Evolutionary conservation across 2,113 vertebrate genomes (phyloP).

Genomic region (Muscicapa adusta): DNA sequence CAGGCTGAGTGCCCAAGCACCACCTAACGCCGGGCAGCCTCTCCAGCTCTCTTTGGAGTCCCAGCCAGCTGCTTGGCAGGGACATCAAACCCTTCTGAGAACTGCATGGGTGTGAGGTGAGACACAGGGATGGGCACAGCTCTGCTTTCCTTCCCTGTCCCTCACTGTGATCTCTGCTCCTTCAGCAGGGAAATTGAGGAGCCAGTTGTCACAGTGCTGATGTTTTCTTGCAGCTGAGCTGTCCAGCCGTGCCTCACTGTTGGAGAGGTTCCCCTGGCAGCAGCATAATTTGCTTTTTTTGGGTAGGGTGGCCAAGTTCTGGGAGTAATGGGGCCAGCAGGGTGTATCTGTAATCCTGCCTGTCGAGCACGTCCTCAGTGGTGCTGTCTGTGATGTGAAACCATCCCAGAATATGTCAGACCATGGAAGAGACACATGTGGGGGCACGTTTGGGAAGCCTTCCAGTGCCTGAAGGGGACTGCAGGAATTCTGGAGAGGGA

Average conservation of each 20-base stretch:
- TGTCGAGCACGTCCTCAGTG: rapidly evolving
- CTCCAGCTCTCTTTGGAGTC: background rate
- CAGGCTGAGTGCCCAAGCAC: background rate
- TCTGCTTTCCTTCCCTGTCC: background rate
- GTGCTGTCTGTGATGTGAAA: background rate
- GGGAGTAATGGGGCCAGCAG: background rate
- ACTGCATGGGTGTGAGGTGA: background rate
- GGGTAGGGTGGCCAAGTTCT: background rate
- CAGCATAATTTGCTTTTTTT: background rate
- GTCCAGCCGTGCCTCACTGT: background rate
- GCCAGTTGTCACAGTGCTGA: background rate
- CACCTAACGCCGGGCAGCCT: background rate
- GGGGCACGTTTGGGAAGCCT: background rate
- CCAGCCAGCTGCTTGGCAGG: background rate
- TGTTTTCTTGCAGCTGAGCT: background rate
- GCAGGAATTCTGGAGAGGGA: background rate
- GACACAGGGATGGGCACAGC: background rate
- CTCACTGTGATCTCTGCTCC: background rate
- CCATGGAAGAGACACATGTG: background rate
- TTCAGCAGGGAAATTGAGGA: background rate
- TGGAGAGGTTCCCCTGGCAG: background rate
- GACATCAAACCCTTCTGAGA: conserved; percentile 32
- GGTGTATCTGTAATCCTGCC: background rate
- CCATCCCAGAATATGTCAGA: background rate
- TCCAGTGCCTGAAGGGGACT: background rate